These are phyloP conservation scores for Colinus virginianus DNA, from an alignment of 2,113 vertebrate species.

Conservation along the genomic window DNA sequence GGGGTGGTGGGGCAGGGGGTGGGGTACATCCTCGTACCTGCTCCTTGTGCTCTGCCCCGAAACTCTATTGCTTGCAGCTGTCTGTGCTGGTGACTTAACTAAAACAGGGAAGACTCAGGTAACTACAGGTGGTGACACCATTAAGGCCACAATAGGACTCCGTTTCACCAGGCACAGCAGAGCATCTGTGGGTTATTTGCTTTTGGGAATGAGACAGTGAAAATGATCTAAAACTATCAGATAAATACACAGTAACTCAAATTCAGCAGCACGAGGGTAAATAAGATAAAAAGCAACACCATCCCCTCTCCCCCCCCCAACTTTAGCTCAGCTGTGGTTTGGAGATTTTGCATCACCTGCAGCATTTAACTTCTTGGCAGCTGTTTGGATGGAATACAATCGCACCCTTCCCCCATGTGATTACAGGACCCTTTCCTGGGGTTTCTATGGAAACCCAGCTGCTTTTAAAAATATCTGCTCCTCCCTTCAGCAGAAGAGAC, in stretches of 20 bases:
- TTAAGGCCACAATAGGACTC: neutral
- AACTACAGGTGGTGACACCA: neutral
- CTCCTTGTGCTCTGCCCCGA: neutral
- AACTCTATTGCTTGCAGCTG: neutral
- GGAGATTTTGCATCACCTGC: neutral
- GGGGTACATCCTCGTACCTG: neutral
- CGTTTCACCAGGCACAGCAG: neutral
- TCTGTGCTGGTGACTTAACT: neutral
- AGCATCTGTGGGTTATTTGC: neutral
- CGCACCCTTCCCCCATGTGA: neutral
- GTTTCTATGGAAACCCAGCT: conserved; percentile 59
- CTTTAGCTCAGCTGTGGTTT: neutral
- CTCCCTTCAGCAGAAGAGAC: neutral
- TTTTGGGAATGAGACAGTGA: neutral
- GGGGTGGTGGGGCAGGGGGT: neutral
- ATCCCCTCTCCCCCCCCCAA: neutral
- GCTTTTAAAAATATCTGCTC: conserved; percentile 22
- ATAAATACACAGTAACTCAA: neutral
- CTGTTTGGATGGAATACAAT: neutral
- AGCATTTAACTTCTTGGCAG: neutral
- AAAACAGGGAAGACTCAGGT: neutral
- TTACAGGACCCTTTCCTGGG: neutral
- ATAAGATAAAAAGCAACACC: neutral
- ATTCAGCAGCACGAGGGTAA: neutral
- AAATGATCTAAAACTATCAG: neutral